Evolutionary conservation across 1,140 invertebrate species (phyloP).

Genomic region (Diachasmimorpha longicaudata): DNA sequence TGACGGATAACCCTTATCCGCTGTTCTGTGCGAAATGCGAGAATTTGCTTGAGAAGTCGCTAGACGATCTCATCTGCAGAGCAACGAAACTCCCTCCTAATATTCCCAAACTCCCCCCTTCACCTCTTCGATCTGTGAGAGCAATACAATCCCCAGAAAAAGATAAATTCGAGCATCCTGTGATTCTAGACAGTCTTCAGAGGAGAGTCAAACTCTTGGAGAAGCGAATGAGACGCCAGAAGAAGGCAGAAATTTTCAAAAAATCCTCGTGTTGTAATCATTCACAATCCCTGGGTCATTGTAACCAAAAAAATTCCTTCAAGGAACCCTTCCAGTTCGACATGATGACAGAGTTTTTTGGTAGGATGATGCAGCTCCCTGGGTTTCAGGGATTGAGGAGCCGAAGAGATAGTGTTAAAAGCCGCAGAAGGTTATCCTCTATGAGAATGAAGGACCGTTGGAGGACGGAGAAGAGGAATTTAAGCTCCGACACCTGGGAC

Average conservation of each 20-base stretch:
- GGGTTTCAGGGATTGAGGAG: neutral
- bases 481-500: neutral
- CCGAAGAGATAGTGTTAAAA: neutral
- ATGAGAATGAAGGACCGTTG: neutral
- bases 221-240: slow-evolving; percentile 28
- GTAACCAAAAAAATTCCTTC: neutral
- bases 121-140: neutral
- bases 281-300: slow-evolving; percentile 1
- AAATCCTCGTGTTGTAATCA: neutral
- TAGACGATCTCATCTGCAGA: slow-evolving; percentile 39
- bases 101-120: slow-evolving; percentile 21
- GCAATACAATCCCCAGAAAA: neutral
- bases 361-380: slow-evolving; percentile 2
- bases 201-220: slow-evolving; percentile 37
- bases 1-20: slow-evolving; percentile 36
- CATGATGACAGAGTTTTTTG: slow-evolving; percentile 23
- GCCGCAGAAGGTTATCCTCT: neutral
- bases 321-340: neutral
- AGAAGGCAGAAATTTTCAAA: slow-evolving; percentile 13
- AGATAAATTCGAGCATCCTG: neutral
- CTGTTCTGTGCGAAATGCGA: slow-evolving; percentile 44
- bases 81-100: slow-evolving; percentile 34
- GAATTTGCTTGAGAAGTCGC: slow-evolving; percentile 17
- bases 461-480: neutral
- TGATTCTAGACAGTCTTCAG: slow-evolving; percentile 31